These are phyloP conservation scores for Melanogrammus aeglefinus DNA, from an alignment of 2,797 vertebrate genomes.

Conservation along the genomic window DNA sequence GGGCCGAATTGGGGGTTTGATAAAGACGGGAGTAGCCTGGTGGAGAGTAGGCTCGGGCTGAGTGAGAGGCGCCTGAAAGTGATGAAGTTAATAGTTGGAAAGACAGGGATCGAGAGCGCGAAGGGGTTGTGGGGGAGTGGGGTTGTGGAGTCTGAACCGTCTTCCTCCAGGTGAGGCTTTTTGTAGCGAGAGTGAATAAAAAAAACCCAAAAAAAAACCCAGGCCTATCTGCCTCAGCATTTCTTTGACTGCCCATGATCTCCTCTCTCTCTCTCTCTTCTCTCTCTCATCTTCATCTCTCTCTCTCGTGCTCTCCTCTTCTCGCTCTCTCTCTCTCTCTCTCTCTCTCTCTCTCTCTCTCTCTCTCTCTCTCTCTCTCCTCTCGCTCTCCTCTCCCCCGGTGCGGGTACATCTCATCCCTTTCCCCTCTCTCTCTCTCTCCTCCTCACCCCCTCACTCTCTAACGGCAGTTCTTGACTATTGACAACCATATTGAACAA, in stretches of 20 bases:
- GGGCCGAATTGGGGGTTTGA: slow-evolving; percentile 47
- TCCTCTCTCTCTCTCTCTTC: no score
- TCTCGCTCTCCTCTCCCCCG: no score
- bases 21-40: slow-evolving; percentile 38
- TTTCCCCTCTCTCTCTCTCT: not conserved
- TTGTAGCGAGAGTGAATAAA: not conserved
- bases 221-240: no score
- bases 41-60: slow-evolving; percentile 18
- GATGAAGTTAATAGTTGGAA: no score
- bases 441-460: not conserved
- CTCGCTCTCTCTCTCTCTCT: slow-evolving; percentile 1
- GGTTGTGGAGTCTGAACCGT: slow-evolving; percentile 63
- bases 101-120: slow-evolving; percentile 38
- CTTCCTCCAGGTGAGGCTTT: slow-evolving; percentile 43
- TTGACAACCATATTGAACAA: slow-evolving; percentile 58
- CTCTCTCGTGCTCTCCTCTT: no score
- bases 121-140: slow-evolving; percentile 48
- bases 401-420: no score
- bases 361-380: not conserved
- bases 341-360: not conserved
- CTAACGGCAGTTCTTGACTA: slow-evolving; percentile 45
- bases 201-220: not conserved
- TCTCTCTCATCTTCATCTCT: slow-evolving; percentile 5
- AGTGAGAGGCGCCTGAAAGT: slow-evolving; percentile 56
- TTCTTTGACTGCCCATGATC: no score